A percentile compares a stretch with the other conserved stretches of the same genome.
phyloP scores from a whole-genome alignment of 2,797 vertebrate genomes.

The Taeniopygia guttata region DNA sequence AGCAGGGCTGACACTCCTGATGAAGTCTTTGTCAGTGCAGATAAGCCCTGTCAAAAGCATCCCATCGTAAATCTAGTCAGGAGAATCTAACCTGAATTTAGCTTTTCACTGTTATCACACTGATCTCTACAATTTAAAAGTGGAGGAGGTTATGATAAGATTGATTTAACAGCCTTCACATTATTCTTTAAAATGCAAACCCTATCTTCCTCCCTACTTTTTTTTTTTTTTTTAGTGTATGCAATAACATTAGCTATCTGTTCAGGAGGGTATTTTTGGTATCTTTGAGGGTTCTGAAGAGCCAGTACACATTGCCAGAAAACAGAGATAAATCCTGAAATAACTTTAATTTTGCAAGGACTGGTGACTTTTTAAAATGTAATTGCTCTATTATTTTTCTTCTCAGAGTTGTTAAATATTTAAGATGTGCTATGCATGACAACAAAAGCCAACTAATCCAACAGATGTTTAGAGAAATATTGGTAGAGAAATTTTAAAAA shows the following conservation, averaged over 20 bases:
- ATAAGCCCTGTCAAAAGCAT: slow-evolving; percentile 32
- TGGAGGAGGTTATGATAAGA: background rate
- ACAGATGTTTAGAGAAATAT: background rate
- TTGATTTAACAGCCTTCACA: background rate
- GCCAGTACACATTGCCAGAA: background rate
- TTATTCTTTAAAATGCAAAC: background rate
- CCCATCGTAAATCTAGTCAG: background rate
- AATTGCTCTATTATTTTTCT: background rate
- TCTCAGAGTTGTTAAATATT: background rate
- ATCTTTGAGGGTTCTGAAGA: background rate
- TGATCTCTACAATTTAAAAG: background rate
- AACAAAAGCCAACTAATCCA: slow-evolving; percentile 17
- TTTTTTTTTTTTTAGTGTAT: background rate
- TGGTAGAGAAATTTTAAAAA: background rate
- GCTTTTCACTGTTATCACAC: background rate
- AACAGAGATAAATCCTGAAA: background rate
- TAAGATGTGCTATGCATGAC: background rate
- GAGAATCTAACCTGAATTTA: slow-evolving; percentile 1
- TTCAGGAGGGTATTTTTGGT: background rate
- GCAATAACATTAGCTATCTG: background rate
- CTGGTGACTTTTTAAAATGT: background rate
- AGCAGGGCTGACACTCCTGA: background rate
- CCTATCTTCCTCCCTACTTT: background rate
- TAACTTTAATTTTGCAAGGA: background rate
- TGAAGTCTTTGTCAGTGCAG: slow-evolving; percentile 28